Conservation (phyloP, 2,113 vertebrate genomes). For the Pangasianodon hypophthalmus region DNA sequence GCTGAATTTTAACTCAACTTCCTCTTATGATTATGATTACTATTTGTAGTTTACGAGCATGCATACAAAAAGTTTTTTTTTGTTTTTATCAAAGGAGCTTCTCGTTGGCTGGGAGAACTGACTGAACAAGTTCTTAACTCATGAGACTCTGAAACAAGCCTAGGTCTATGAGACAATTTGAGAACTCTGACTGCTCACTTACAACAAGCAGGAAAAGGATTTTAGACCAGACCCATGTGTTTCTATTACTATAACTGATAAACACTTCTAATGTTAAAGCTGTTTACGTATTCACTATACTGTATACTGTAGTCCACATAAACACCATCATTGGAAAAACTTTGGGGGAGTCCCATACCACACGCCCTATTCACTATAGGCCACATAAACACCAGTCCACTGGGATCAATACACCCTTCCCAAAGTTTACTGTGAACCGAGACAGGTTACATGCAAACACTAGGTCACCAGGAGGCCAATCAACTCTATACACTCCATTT, state of each 20-base stretch:
- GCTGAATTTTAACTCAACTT: background rate
- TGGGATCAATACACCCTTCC: background rate
- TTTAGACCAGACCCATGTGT: background rate
- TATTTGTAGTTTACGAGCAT: too few relatives aligned
- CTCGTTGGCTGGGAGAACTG: too few relatives aligned
- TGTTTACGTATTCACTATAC: background rate
- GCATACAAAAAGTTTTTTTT: too few relatives aligned
- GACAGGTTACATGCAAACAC: background rate
- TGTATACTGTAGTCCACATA: background rate
- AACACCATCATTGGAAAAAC: background rate
- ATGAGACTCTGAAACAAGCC: background rate
- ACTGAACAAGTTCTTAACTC: too few relatives aligned
- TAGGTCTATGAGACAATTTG: background rate
- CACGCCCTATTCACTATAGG: background rate
- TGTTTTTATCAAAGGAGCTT: too few relatives aligned
- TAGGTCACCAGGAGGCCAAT: background rate
- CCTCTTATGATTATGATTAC: too few relatives aligned
- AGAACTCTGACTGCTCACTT: background rate
- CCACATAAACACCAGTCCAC: background rate
- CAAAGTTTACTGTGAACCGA: background rate
- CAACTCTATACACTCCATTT: background rate
- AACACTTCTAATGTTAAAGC: background rate
- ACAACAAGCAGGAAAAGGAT: background rate
- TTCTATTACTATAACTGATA: background rate
- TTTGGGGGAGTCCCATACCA: background rate